Evolutionary conservation across 2,113 vertebrate species (phyloP), one percentile per base, ranked within the genome.

Genomic region (Silurus asotus): DNA sequence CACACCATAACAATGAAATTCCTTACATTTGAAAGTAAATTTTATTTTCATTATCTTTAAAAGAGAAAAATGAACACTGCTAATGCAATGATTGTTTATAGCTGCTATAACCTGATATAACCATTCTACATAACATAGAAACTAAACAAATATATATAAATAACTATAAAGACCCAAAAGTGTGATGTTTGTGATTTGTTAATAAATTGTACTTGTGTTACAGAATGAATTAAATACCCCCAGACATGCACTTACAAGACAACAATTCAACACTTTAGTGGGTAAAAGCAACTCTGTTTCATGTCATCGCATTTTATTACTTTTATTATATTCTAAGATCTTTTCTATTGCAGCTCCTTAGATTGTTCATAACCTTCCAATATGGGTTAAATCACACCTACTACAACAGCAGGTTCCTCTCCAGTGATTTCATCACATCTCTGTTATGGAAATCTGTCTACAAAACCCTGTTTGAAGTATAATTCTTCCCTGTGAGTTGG

Each of bases 401-500:
- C 76, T 59, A 20, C 28, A 45, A 59, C 2, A 6, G 14, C 6
- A 25, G 28, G 9, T 79, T 61, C 9, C 59, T 80, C 56, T 20
- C 77, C 28, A 61, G 77, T 80, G 28, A 61, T 61, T 80, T 61
- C 23, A 14, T 17, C 51, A 55, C 74, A 14, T 77, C 23, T 55
- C 48, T 75, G 69, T 72, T 72, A 48, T 0, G 8, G 69, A 77
- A 55, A 53, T 77, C 74, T 77, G 55, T 78, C 56, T 19, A 80
- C 56, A 61, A 80, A 80, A 61, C 56, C 56, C 56, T 58, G 25
- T 78, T 58, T 37, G 25, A 78, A 78, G 14, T 28, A 58, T 37
- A 58, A 78, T 78, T 56, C 58, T 51, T 55, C 75, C n/a, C 53
- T 59, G 56, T 45, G 77, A 79, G 8, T 20, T 79, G 28, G 77